phyloP scores from a whole-genome alignment of 1,140 invertebrate species.

The Oscheius sp. region DNA sequence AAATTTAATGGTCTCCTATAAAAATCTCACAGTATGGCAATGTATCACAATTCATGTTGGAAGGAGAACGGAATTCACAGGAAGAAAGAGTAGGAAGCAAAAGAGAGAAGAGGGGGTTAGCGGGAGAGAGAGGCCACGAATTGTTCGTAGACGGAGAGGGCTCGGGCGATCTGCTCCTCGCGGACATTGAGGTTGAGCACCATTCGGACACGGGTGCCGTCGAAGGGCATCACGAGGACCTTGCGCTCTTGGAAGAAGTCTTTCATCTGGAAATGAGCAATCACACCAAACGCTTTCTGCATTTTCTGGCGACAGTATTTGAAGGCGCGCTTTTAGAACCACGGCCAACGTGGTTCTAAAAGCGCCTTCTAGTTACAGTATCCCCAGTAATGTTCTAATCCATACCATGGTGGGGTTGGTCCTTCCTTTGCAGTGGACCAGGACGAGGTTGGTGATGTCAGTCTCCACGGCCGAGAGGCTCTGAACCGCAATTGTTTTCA shows the following conservation, averaged over 20 bases:
- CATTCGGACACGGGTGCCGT: slow-evolving; percentile 31
- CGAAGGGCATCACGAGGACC: slow-evolving; percentile 39
- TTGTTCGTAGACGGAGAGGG: slow-evolving; percentile 11
- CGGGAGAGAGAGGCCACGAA: slow-evolving; percentile 5
- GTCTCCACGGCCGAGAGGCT: slow-evolving; percentile 9
- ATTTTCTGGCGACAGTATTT: not conserved
- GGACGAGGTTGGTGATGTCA: slow-evolving; percentile 36
- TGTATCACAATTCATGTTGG: no score
- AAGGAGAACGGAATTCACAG: no score
- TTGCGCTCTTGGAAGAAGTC: slow-evolving; percentile 29
- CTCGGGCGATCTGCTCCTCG: slow-evolving; percentile 23
- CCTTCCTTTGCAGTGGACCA: slow-evolving; percentile 23
- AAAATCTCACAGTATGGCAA: no score
- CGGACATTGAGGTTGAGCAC: slow-evolving; percentile 36
- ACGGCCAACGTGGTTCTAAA: not conserved
- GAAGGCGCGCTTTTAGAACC: not conserved
- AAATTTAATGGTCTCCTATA: no score
- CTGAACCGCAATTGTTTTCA: not conserved
- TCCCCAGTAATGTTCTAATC: not conserved
- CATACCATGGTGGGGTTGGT: slow-evolving; percentile 4
- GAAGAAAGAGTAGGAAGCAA: no score
- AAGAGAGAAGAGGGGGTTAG: no score
- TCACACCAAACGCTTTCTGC: not conserved
- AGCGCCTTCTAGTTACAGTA: not conserved
- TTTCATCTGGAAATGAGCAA: slow-evolving; percentile 20